These are phyloP conservation scores for Mareca strepera DNA, from an alignment of 2,797 vertebrate genomes.

Conservation along the genomic window DNA sequence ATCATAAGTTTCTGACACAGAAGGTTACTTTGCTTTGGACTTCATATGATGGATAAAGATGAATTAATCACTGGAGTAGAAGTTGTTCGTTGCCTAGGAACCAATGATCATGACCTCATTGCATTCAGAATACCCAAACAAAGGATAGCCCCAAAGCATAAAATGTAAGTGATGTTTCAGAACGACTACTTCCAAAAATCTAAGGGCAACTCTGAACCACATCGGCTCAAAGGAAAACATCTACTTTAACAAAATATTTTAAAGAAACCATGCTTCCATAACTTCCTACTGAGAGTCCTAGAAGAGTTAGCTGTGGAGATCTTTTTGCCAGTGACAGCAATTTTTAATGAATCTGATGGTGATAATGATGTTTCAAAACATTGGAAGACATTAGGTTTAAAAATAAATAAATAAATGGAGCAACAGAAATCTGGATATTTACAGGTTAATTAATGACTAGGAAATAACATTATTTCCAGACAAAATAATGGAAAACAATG, in stretches of 20 bases:
- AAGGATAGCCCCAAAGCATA: constrained; percentile 9
- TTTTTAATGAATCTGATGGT: background rate
- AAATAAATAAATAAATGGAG: background rate
- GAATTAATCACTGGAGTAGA: constrained; percentile 63
- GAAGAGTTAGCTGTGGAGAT: background rate
- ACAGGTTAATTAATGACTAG: background rate
- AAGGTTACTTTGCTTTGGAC: constrained; percentile 39
- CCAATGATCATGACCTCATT: constrained; percentile 63
- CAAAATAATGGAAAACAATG: background rate
- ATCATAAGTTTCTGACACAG: constrained; percentile 18
- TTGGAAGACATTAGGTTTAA: background rate
- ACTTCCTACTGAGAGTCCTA: background rate
- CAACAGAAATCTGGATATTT: background rate
- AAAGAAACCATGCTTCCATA: background rate
- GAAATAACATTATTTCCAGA: background rate
- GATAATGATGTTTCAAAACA: background rate
- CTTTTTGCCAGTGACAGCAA: background rate
- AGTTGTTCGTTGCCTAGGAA: constrained; percentile 67
- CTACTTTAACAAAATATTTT: background rate
- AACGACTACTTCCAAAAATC: background rate
- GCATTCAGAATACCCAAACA: constrained; percentile 39
- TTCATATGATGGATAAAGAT: constrained; percentile 47
- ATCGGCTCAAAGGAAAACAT: background rate
- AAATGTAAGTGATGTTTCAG: background rate
- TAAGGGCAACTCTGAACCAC: background rate